phyloP scores from a whole-genome alignment of 1,140 invertebrate genomes.

The Drosophila teissieri region DNA sequence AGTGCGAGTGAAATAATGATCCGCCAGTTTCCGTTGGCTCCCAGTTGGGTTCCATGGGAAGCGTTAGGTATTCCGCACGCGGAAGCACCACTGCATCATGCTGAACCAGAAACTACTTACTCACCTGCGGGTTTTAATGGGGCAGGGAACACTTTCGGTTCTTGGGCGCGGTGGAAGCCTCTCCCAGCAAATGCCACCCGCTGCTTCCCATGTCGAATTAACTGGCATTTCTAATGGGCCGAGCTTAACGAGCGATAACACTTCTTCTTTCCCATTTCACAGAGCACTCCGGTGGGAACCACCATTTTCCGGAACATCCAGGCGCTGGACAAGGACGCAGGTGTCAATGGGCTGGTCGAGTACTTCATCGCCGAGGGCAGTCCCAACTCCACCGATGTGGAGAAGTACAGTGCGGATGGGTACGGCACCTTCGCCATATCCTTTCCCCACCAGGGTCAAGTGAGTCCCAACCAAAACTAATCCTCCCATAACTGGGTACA shows the following conservation, averaged over 20 bases:
- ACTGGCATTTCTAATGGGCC: conserved; percentile 8
- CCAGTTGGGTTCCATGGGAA: conserved; percentile 26
- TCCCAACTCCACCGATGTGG: conserved; percentile 86
- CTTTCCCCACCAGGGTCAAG: conserved; percentile 94
- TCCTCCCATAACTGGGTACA: neutral
- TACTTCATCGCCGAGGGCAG: conserved; percentile 89
- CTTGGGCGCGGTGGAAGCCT: neutral
- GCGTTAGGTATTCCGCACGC: neutral
- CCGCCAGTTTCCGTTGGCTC: conserved; percentile 31
- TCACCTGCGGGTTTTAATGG: neutral
- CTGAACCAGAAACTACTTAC: neutral
- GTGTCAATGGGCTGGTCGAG: conserved; percentile 94
- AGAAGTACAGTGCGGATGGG: conserved; percentile 90
- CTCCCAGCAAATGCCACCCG: neutral
- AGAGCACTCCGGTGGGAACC: conserved; percentile 94
- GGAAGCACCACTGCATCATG: neutral
- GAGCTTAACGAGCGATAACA: neutral
- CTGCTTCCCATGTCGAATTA: conserved; percentile 8
- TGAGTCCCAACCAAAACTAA: conserved; percentile 36
- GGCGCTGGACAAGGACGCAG: conserved; percentile 93
- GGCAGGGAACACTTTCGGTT: conserved; percentile 14
- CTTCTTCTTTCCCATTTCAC: conserved; percentile 62
- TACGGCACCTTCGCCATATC: conserved; percentile 93
- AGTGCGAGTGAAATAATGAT: conserved; percentile 30
- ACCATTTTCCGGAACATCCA: conserved; percentile 94